phyloP scores from a whole-genome alignment of 2,888 invertebrate genomes.

The Willowsia nigromaculata region DNA sequence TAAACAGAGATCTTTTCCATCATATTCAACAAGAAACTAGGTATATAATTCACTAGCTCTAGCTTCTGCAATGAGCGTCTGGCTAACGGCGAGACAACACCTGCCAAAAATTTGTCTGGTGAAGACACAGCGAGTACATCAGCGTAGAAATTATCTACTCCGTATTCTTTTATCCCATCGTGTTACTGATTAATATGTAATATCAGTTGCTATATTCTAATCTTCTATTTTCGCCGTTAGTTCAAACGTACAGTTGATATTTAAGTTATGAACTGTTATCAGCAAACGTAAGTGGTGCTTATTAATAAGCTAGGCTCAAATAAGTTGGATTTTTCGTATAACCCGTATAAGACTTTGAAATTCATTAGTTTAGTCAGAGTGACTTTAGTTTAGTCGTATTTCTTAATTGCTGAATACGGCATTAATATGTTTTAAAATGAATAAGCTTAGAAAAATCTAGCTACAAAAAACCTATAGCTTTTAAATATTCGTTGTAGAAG shows the following conservation, averaged over 20 bases:
- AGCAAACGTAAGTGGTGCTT: background rate
- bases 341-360: background rate
- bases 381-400: background rate
- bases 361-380: constrained; percentile 21
- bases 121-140: background rate
- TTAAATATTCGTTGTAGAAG: too few species aligned
- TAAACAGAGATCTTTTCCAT: too few species aligned
- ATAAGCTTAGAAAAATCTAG: too few species aligned
- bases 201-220: too few species aligned
- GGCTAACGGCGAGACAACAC: constrained; percentile 56
- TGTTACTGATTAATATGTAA: too few species aligned
- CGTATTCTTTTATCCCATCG: background rate
- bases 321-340: background rate
- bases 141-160: background rate
- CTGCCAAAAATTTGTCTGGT: constrained; percentile 28
- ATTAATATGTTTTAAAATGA: constrained; percentile 5
- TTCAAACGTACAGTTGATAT: background rate
- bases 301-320: background rate
- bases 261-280: background rate
- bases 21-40: too few species aligned
- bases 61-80: constrained; percentile 21
- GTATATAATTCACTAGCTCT: too few species aligned
- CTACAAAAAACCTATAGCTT: too few species aligned
- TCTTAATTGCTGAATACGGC: background rate
- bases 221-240: background rate